A percentile compares a stretch with the other conserved stretches of the same genome.
phyloP scores from a whole-genome alignment of 2,888 invertebrate genomes.

The Theretra japonica region DNA sequence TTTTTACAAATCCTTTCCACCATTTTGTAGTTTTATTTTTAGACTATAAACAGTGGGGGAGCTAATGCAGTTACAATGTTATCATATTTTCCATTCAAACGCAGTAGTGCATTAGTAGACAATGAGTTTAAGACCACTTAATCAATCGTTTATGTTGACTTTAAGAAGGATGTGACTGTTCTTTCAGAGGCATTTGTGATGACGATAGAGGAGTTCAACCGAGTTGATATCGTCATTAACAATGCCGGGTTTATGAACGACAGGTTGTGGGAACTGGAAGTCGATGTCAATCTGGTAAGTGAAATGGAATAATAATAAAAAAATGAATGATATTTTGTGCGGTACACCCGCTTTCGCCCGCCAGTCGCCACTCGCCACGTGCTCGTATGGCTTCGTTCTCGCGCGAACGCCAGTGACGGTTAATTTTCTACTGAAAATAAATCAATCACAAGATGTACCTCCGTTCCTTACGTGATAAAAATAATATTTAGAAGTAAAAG shows the following conservation, averaged over 20 bases:
- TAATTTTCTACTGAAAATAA: too few relatives aligned
- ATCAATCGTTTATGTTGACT: neutral
- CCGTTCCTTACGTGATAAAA: too few relatives aligned
- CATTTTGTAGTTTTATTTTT: slow-evolving; percentile 19
- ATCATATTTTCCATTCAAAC: slow-evolving; percentile 6
- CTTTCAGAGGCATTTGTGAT: slow-evolving; percentile 89
- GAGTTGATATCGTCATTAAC: slow-evolving; percentile 91
- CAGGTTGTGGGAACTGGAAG: slow-evolving; percentile 89
- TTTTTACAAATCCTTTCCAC: slow-evolving; percentile 19
- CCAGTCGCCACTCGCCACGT: too few relatives aligned
- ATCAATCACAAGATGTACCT: too few relatives aligned
- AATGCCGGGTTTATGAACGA: slow-evolving; percentile 93
- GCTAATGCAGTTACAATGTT: slow-evolving; percentile 26
- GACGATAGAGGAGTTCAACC: slow-evolving; percentile 88
- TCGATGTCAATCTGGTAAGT: slow-evolving; percentile 90
- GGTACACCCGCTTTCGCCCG: too few relatives aligned
- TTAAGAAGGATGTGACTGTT: slow-evolving; percentile 1
- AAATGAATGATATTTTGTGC: neutral
- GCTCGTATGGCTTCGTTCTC: too few relatives aligned
- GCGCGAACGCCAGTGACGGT: too few relatives aligned
- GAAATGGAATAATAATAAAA: neutral
- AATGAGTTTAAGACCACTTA: neutral
- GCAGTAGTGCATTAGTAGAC: neutral
- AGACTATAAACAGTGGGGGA: slow-evolving; percentile 8
- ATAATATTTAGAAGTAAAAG: too few relatives aligned